Evolutionary conservation across 1,140 invertebrate genomes (phyloP), one percentile per base, ranked within the genome.

Genomic region (Atta texana): DNA sequence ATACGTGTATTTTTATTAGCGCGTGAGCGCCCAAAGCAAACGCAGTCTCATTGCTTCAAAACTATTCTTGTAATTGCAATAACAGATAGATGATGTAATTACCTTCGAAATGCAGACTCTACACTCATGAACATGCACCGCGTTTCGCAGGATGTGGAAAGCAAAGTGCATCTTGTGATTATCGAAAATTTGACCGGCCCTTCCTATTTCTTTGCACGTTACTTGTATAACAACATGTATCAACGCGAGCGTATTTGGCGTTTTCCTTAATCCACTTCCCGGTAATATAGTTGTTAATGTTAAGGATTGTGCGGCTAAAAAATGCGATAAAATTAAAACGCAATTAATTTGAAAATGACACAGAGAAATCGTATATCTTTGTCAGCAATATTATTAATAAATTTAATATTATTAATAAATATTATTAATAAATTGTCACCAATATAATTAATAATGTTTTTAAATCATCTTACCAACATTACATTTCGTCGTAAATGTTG

Each of bases 401-500:
- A 24, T 24, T 24, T 24, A 34, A 28, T 31, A 31, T 31, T 31
- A 31, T 31, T 4, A 5, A 31, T 31, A 31, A 34, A 28, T 31
- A 31, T 31, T 31, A 31, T 31, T 4, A 5, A 31, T 31, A 31
- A 31, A 24, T 24, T 24, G 24, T 24, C 24, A 24, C 24, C 0
- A 28, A 31, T 59, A 3, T 53, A 7, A 55, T 24, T 44, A 21
- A 71, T 49, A 63, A 14, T 74, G 39, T 1, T n/a, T 39, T 75
- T 39, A 16, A 49, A 66, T 68, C 3, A 68, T 24, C 5, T 91
- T 91, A 96, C 96, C 96, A 93, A 92, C 87, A 10, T 91, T 77
- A 89, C 95, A 96, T 85, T 95, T 92, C 7, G 95, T 94, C 5
- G 96, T 96, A 66, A 95, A 96, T 0, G 96, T 96, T 66, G 95